Conservation (phyloP, 2,113 vertebrate genomes). For the Dinomys branickii region DNA sequence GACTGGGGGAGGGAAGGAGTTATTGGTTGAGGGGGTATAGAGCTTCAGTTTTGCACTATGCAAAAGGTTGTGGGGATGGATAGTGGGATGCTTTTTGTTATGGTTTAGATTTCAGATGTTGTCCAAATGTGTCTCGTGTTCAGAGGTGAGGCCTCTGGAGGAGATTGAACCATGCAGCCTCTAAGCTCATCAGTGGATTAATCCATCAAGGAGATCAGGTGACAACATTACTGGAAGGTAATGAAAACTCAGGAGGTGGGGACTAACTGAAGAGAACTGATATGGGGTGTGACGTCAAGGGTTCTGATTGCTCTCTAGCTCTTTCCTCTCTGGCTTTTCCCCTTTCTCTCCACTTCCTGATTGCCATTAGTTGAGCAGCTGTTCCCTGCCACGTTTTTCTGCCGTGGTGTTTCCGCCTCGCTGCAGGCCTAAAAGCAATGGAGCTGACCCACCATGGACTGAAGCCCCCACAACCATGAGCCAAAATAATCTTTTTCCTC, state of each 20-base stretch:
- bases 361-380: neutral
- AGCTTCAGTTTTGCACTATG: neutral
- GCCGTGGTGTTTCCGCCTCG: neutral
- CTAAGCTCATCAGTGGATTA: neutral
- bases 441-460: neutral
- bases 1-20: neutral
- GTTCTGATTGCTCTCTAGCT: neutral
- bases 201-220: neutral
- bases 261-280: neutral
- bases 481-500: neutral
- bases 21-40: neutral
- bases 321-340: neutral
- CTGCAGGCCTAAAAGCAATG: neutral
- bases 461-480: neutral
- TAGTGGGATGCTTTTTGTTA: neutral
- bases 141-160: neutral
- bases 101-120: neutral
- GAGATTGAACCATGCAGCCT: neutral
- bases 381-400: neutral
- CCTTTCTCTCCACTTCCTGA: neutral
- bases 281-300: neutral
- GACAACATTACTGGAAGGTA: neutral
- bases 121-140: neutral
- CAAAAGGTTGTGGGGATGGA: neutral
- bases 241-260: neutral